Base-by-base conservation (phyloP, 1,140 invertebrate genomes). In the Riptortus pedestris region DNA sequence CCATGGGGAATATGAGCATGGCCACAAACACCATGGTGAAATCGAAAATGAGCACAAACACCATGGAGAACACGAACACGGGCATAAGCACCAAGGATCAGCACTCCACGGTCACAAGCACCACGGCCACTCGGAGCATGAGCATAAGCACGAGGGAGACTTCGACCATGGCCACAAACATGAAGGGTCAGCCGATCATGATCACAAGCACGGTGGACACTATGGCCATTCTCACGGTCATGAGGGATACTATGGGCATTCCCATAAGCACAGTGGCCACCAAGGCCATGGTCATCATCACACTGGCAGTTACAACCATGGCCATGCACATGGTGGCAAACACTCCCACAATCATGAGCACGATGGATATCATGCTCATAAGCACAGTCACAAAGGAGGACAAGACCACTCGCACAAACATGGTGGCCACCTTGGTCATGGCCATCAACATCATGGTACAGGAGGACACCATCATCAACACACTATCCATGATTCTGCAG, bases 1-100 rank as follows among this genome's bases (percentile, higher is more conserved):
- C 11, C 43, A 69, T 1, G 66, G 71, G 29, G 63, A 62, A 20
- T 67, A 66, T 24, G 66, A 67, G n/a, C 33, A 70, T 14, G 73
- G 78, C n/a, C 65, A 71, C 61, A 66, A 67, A 0, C 55, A 61
- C 47, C 58, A 62, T 1, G 62, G 69, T 9, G 43, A 48, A 20
- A 18, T 20, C 2, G 71, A 73, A 1, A 65, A 69, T 11, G 70
- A 70, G 12, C 67, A 71, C 26, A 65, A 69, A 38, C 66, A 67
- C 33, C 51, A 60, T 45, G 66, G 66, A 2, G 63, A 63, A 38
- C 52, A 63, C 14, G 61, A 63, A 1, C 66, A 67, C 60, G 63
- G 60, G 27, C 66, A 67, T 26, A 38, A 64, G 33, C 66, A 67
- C 18, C 16, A 45, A 2, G 63, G 64, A 2, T 28, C 63, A 27